Conservation (phyloP, 92 coral and sea anemone genomes). For the Phenganax stokvisi region DNA sequence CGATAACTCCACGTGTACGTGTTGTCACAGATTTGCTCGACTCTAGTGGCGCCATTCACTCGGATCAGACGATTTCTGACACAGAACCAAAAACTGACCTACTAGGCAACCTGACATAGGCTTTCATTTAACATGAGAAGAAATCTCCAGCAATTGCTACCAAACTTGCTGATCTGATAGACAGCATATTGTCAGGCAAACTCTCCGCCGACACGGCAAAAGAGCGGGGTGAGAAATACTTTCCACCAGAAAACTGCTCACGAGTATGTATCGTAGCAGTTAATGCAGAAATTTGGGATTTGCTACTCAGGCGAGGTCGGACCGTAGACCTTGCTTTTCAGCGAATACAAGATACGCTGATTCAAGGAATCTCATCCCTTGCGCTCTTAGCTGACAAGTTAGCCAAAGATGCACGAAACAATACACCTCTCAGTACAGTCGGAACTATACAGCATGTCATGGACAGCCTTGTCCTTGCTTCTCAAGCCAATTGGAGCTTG, state of each 20-base stretch:
- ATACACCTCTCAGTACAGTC: constrained; percentile 34
- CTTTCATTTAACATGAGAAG: constrained; percentile 32
- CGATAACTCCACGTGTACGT: neutral
- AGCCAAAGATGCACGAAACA: constrained; percentile 38
- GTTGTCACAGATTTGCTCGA: constrained; percentile 50
- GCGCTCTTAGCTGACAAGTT: constrained; percentile 41
- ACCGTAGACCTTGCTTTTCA: constrained; percentile 52
- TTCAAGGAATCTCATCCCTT: constrained; percentile 48
- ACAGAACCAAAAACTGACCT: constrained; percentile 28
- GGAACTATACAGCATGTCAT: constrained; percentile 46
- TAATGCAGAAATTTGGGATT: constrained; percentile 55
- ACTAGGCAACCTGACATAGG: constrained; percentile 57
- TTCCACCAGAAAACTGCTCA: constrained; percentile 48
- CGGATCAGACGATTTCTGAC: neutral
- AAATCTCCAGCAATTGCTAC: constrained; percentile 49
- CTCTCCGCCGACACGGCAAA: constrained; percentile 42
- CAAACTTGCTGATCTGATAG: constrained; percentile 44
- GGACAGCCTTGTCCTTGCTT: constrained; percentile 50
- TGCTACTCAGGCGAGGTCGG: constrained; percentile 29
- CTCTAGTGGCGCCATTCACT: constrained; percentile 25
- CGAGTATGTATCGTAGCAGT: constrained; percentile 30
- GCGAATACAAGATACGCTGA: constrained; percentile 46
- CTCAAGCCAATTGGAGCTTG: constrained; percentile 37
- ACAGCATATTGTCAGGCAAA: constrained; percentile 40
- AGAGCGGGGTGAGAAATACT: constrained; percentile 51